These are phyloP conservation scores for Drosophila pullipes DNA, from an alignment of 2,888 invertebrate genomes.

Conservation along the genomic window DNA sequence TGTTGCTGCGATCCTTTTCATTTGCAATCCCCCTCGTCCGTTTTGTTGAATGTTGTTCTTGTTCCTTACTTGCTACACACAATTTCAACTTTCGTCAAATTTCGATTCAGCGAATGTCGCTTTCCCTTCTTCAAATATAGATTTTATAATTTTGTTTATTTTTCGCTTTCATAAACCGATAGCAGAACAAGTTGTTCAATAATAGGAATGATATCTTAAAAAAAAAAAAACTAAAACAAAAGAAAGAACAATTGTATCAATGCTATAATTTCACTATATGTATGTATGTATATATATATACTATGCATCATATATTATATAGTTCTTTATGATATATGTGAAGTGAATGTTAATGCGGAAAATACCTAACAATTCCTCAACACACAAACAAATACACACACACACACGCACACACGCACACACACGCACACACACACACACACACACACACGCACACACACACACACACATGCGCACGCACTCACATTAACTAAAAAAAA, in stretches of 20 bases:
- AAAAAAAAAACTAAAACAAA: background rate
- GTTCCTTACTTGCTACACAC: background rate
- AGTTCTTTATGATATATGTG: background rate
- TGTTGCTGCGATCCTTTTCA: background rate
- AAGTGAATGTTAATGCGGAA: background rate
- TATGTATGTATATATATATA: constrained; percentile 6
- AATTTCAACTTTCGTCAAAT: background rate
- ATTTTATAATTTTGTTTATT: background rate
- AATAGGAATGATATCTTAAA: background rate
- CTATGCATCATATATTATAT: constrained; percentile 1
- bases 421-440: background rate
- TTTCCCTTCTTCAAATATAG: background rate
- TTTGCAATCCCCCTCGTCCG: background rate
- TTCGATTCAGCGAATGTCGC: background rate
- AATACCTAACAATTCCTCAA: background rate
- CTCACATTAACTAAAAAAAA: background rate
- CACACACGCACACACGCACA: background rate
- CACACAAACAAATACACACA: background rate
- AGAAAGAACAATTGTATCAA: background rate
- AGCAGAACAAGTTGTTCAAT: background rate
- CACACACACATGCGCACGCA: background rate
- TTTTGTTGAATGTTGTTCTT: background rate
- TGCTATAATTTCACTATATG: background rate
- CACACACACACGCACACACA: background rate
- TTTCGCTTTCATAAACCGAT: too few relatives aligned